These are phyloP conservation scores for Chelonia mydas DNA, from an alignment of 2,797 vertebrate species.

Conservation along the genomic window DNA sequence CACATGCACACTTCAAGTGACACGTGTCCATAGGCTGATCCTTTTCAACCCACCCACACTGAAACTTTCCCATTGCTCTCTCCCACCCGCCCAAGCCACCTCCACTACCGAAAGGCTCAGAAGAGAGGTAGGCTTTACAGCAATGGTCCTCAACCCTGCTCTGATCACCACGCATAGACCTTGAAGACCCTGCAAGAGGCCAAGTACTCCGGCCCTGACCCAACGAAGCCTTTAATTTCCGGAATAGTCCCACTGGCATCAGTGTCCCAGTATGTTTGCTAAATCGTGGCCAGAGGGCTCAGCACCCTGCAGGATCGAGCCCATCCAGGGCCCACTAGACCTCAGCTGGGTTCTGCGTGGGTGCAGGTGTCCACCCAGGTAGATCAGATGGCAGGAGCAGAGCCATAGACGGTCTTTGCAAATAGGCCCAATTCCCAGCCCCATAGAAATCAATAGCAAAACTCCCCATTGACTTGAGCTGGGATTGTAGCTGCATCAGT, in stretches of 20 bases:
- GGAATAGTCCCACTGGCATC: background rate
- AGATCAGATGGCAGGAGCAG: fast-evolving
- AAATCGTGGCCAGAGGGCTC: background rate
- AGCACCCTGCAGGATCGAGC: background rate
- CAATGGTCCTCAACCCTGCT: background rate
- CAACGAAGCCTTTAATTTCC: background rate
- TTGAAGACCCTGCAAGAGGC: background rate
- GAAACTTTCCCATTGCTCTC: background rate
- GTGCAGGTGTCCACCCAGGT: background rate
- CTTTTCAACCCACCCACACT: background rate
- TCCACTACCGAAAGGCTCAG: background rate
- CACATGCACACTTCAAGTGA: background rate
- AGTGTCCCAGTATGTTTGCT: background rate
- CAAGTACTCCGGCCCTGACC: background rate
- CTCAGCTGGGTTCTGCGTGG: fast-evolving
- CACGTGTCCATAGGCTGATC: background rate
- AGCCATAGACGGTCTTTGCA: background rate
- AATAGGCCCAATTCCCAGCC: background rate
- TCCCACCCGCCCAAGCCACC: background rate
- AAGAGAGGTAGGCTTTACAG: background rate
- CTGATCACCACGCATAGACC: background rate
- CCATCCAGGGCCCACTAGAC: background rate
- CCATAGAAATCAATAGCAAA: background rate
- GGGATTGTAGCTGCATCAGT: background rate
- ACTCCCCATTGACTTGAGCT: background rate